A percentile compares a stretch with the other conserved stretches of the same genome.
Conservation (phyloP, 2,888 invertebrate species). For the Anarsia innoxiella region DNA sequence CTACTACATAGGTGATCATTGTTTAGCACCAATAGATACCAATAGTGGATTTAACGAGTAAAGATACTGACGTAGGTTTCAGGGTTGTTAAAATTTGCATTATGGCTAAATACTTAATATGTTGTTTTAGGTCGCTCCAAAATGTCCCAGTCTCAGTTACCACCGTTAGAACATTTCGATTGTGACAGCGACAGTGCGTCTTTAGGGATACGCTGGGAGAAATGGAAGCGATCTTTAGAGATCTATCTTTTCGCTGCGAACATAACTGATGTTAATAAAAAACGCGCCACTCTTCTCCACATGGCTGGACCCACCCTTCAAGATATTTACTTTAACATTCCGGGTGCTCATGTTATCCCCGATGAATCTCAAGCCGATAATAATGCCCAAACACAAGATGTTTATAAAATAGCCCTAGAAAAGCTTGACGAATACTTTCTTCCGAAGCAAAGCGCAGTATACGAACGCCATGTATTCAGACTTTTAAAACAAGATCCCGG, state of each 20-base stretch:
- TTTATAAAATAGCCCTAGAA: constrained; percentile 12
- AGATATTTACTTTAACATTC: background rate
- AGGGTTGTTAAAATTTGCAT: too few species aligned
- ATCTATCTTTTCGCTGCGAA: background rate
- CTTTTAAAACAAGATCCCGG: constrained; percentile 13
- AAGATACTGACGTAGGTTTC: too few species aligned
- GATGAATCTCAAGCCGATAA: background rate
- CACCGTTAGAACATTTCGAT: background rate
- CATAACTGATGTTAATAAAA: background rate
- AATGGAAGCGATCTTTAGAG: constrained; percentile 1
- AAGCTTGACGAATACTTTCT: constrained; percentile 16
- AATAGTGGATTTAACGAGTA: too few species aligned
- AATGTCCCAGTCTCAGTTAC: background rate
- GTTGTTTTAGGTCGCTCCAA: constrained; percentile 4
- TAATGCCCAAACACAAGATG: too few species aligned
- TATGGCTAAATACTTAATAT: background rate
- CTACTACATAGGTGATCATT: too few species aligned
- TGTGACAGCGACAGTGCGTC: background rate
- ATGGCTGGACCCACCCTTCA: too few species aligned
- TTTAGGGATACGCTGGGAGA: constrained; percentile 2
- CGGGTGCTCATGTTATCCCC: background rate
- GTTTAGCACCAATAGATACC: too few species aligned
- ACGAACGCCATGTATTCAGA: constrained; percentile 11
- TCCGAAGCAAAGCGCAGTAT: constrained; percentile 15
- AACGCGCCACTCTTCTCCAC: constrained; percentile 3